These are phyloP conservation scores for Periophthalmodon schlosseri DNA, from an alignment of 2,113 vertebrate genomes.

Conservation along the genomic window DNA sequence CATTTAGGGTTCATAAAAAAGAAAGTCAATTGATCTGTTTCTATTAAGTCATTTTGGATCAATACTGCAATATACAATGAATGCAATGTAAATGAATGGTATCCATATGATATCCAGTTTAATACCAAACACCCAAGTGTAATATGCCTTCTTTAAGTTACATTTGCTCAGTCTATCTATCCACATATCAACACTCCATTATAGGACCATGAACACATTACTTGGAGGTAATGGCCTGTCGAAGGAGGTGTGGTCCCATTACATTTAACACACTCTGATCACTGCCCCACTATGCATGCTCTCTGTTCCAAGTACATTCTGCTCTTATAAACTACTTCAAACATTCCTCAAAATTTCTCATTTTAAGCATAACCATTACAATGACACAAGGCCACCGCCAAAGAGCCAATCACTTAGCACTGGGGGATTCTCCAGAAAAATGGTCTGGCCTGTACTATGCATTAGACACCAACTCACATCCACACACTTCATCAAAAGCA, in stretches of 20 bases:
- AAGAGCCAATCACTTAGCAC: not conserved
- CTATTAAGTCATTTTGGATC: too few relatives aligned
- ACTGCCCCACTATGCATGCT: not conserved
- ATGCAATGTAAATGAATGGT: too few relatives aligned
- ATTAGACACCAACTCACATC: constrained; percentile 16
- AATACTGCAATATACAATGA: too few relatives aligned
- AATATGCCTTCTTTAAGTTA: not conserved
- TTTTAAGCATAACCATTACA: constrained; percentile 7
- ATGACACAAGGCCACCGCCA: not conserved
- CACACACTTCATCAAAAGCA: constrained; percentile 30
- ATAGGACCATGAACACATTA: constrained; percentile 22
- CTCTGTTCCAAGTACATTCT: constrained; percentile 31
- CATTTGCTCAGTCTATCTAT: not conserved
- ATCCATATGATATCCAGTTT: too few relatives aligned
- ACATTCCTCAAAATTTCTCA: not conserved
- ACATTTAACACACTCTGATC: constrained; percentile 20
- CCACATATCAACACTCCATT: not conserved
- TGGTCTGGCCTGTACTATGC: not conserved
- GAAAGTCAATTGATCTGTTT: too few relatives aligned
- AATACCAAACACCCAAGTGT: too few relatives aligned
- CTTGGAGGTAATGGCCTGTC: constrained; percentile 4
- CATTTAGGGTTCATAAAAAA: too few relatives aligned
- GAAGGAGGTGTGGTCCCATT: constrained; percentile 12
- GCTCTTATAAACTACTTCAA: constrained; percentile 13
- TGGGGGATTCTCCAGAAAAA: not conserved